phyloP scores from a whole-genome alignment of 2,113 vertebrate genomes.

The Mungos mungo region DNA sequence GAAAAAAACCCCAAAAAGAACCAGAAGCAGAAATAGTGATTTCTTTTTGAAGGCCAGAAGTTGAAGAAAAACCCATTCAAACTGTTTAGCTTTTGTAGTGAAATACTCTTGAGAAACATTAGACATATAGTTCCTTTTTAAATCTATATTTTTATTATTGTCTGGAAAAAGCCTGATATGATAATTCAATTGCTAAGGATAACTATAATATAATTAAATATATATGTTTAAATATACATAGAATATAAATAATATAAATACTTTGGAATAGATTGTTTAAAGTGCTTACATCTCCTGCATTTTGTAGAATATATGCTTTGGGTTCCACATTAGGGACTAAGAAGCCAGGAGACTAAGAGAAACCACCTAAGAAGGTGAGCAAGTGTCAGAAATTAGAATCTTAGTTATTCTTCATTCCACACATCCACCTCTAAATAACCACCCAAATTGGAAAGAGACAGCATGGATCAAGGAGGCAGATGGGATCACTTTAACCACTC shows the following conservation, averaged over 20 bases:
- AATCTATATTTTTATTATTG: not conserved
- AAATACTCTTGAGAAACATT: slow-evolving; percentile 12
- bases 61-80: not conserved
- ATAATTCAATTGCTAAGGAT: not conserved
- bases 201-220: not conserved
- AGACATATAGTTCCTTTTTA: not conserved
- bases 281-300: not conserved
- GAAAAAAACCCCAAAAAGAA: not conserved
- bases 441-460: not conserved
- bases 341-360: not conserved
- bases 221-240: not conserved
- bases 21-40: not conserved
- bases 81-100: not conserved
- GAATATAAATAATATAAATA: not conserved
- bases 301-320: not conserved
- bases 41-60: not conserved
- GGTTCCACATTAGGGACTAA: not conserved
- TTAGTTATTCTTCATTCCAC: not conserved
- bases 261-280: not conserved
- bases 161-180: not conserved
- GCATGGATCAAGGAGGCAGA: not conserved
- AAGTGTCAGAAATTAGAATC: not conserved
- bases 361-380: not conserved
- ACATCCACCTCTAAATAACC: not conserved
- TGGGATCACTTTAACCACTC: not conserved